These are phyloP conservation scores for Zaprionus africanus DNA, from an alignment of 1,140 invertebrate genomes.

Conservation along the genomic window DNA sequence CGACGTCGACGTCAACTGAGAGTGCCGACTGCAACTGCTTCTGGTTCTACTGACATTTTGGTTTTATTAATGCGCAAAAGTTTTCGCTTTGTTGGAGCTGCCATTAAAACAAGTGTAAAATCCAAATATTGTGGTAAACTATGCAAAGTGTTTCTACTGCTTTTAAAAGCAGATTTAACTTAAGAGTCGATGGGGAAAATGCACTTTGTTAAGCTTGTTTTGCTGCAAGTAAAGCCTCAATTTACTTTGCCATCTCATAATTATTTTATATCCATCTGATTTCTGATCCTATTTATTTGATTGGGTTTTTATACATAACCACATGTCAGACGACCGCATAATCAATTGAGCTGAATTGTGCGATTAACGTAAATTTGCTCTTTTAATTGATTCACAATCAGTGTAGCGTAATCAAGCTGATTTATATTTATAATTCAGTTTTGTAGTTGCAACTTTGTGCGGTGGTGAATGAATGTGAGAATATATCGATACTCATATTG, in stretches of 20 bases:
- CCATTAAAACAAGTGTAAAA: constrained; percentile 13
- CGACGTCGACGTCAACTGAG: not conserved
- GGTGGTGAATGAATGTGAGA: not conserved
- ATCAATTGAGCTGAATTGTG: constrained; percentile 1
- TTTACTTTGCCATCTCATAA: not conserved
- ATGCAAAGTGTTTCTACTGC: not conserved
- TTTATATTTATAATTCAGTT: not conserved
- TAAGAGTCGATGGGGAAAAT: not conserved
- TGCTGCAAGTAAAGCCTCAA: not conserved
- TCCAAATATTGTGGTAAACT: constrained; percentile 6
- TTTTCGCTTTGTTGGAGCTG: constrained; percentile 2
- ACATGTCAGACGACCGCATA: constrained; percentile 2
- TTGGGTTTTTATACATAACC: not conserved
- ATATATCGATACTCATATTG: not conserved
- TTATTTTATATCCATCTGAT: constrained; percentile 6
- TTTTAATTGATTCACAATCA: constrained; percentile 4
- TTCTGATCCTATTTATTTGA: not conserved
- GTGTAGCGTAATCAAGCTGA: not conserved
- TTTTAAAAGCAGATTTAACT: constrained; percentile 4
- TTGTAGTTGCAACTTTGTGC: not conserved
- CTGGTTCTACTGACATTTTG: constrained; percentile 23
- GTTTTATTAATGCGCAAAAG: constrained; percentile 16
- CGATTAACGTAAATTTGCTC: constrained; percentile 3
- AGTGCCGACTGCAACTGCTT: not conserved
- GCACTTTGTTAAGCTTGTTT: not conserved